Conservation (phyloP, 92 coral and sea anemone genomes). For the Palythoa grandis region DNA sequence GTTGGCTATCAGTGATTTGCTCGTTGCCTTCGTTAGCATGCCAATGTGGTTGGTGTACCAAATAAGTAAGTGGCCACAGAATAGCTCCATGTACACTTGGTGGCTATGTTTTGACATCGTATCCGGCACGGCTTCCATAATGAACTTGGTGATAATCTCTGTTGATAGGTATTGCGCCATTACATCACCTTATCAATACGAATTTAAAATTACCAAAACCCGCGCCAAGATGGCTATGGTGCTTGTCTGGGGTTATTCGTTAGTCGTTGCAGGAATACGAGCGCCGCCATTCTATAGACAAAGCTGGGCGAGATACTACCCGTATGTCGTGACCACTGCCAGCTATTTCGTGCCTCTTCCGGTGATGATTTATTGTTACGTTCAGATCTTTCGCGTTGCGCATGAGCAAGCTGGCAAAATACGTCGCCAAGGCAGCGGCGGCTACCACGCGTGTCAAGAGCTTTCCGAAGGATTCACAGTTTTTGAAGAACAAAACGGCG, state of each 20-base stretch:
- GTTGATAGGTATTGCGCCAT: slow-evolving; percentile 86
- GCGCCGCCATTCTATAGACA: slow-evolving; percentile 40
- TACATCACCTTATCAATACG: slow-evolving; percentile 77
- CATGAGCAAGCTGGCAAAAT: slow-evolving; percentile 74
- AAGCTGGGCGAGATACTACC: slow-evolving; percentile 47
- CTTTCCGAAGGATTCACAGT: slow-evolving; percentile 31
- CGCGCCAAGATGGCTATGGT: slow-evolving; percentile 73
- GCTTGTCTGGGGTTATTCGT: slow-evolving; percentile 75
- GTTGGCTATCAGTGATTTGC: slow-evolving; percentile 76
- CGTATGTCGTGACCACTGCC: slow-evolving; percentile 75
- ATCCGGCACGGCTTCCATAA: slow-evolving; percentile 81
- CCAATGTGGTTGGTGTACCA: slow-evolving; percentile 77
- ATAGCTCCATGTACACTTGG: slow-evolving; percentile 55
- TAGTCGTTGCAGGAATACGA: slow-evolving; percentile 59
- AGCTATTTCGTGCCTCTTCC: slow-evolving; percentile 84
- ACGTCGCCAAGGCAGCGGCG: slow-evolving; percentile 52
- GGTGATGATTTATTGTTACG: slow-evolving; percentile 74
- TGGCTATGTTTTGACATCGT: slow-evolving; percentile 86
- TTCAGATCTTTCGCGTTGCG: slow-evolving; percentile 78
- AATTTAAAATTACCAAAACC: slow-evolving; percentile 63
- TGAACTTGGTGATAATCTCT: slow-evolving; percentile 85
- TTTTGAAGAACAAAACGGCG: slow-evolving; percentile 38
- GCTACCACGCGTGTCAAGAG: slow-evolving; percentile 28
- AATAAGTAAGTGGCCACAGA: slow-evolving; percentile 61
- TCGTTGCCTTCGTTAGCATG: slow-evolving; percentile 87